phyloP scores from a whole-genome alignment of 2,113 vertebrate genomes.

The Micromys minutus region DNA sequence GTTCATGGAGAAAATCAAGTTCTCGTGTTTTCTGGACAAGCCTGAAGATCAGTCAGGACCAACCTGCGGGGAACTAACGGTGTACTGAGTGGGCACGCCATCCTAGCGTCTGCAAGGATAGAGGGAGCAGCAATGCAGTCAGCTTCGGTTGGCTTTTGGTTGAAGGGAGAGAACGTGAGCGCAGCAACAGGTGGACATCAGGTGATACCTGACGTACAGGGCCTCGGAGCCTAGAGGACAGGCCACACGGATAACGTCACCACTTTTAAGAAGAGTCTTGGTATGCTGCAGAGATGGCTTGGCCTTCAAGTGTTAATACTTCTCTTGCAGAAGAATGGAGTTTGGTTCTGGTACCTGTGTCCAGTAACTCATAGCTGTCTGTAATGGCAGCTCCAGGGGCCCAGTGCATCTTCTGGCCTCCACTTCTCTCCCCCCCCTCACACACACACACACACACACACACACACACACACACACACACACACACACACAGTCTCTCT shows the following conservation, averaged over 20 bases:
- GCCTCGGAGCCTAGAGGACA: background rate
- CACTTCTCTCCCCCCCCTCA: no score
- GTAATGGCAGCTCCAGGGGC: background rate
- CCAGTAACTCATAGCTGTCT: background rate
- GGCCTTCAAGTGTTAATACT: no score
- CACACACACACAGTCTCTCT: background rate
- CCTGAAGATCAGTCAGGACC: background rate
- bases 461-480: background rate
- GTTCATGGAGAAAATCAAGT: background rate
- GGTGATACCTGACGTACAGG: accelerated
- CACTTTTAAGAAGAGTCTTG: background rate
- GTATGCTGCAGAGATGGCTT: background rate
- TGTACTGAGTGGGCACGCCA: no score
- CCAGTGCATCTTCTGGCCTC: background rate
- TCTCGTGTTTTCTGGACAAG: background rate
- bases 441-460: background rate
- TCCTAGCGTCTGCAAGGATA: accelerated
- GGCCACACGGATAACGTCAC: background rate
- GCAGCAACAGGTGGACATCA: accelerated
- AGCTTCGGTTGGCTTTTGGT: background rate
- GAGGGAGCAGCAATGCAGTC: accelerated
- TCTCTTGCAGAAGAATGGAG: background rate
- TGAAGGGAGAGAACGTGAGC: background rate
- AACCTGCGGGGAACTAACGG: background rate
- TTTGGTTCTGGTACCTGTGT: background rate